Conservation (phyloP, 2,797 vertebrate genomes). For the Sebastolobus altivelis region DNA sequence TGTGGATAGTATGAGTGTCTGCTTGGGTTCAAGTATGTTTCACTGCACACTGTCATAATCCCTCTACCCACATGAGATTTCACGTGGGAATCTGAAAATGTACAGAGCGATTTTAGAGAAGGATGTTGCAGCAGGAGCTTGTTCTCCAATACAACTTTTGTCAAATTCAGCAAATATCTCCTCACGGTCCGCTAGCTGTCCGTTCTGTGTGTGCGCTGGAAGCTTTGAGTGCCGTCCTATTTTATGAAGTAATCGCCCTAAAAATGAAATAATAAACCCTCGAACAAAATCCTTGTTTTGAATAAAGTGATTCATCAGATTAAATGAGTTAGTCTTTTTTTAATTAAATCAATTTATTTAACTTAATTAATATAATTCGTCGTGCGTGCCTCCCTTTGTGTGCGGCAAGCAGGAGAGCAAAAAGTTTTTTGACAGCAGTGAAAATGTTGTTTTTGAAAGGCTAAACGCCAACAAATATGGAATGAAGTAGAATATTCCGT, state of each 20-base stretch:
- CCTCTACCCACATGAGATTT: conserved; percentile 17
- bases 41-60: conserved; percentile 33
- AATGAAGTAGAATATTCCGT: neutral
- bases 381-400: neutral
- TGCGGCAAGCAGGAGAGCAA: neutral
- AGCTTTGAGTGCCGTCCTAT: too few species aligned
- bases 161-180: neutral
- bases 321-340: neutral
- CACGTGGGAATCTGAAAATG: conserved; percentile 12
- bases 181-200: neutral
- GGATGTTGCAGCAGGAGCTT: conserved; percentile 19
- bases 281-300: too few species aligned
- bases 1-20: neutral
- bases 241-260: too few species aligned
- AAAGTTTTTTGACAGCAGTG: neutral
- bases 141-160: neutral
- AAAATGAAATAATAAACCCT: too few species aligned
- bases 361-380: neutral
- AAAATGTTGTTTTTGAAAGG: neutral
- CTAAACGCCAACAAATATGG: neutral
- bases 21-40: conserved; percentile 39
- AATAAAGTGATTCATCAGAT: neutral
- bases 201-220: neutral
- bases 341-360: neutral
- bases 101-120: conserved; percentile 37